These are phyloP conservation scores for Leptatherina wallacei DNA, from an alignment of 2,797 vertebrate species.

Conservation along the genomic window DNA sequence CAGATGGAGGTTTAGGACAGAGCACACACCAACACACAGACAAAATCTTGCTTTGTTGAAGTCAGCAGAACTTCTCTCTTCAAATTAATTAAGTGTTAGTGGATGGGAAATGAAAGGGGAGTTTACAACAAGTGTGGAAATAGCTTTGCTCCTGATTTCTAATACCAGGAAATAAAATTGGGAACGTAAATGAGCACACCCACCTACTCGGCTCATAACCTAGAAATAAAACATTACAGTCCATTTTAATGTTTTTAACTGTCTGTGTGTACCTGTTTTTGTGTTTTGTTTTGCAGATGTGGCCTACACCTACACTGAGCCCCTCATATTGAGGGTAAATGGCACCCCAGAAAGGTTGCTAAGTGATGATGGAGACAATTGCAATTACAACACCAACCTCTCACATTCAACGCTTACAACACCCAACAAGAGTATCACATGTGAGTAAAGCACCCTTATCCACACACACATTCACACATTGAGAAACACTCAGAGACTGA, in stretches of 20 bases:
- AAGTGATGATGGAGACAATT: conserved; percentile 55
- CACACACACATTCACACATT: conserved; percentile 16
- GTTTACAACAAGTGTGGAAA: conserved; percentile 51
- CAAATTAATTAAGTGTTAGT: conserved; percentile 71
- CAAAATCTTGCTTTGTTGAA: conserved; percentile 76
- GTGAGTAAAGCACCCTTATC: conserved; percentile 65
- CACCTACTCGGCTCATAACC: conserved; percentile 3
- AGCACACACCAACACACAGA: conserved; percentile 66
- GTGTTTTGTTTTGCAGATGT: conserved; percentile 65
- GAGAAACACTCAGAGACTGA: conserved; percentile 16
- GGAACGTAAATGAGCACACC: conserved; percentile 10
- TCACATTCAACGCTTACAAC: conserved; percentile 59
- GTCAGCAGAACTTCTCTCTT: conserved; percentile 72
- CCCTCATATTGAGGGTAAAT: conserved; percentile 78
- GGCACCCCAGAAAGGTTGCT: conserved; percentile 62
- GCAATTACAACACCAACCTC: conserved; percentile 70
- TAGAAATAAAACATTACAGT: conserved; percentile 11
- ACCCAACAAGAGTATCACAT: conserved; percentile 69
- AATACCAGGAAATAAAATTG: conserved; percentile 24
- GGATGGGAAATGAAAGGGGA: conserved; percentile 65
- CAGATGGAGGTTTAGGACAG: conserved; percentile 75
- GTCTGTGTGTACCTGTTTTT: conserved; percentile 11
- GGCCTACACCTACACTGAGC: conserved; percentile 73
- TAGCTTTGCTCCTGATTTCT: conserved; percentile 40
- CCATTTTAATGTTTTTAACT: conserved; percentile 9